Percentiles rank a stretch among this genome's conserved stretches.
Evolutionary conservation across 2,888 invertebrate species (phyloP).

Genomic region (Palloptera scutellata): DNA sequence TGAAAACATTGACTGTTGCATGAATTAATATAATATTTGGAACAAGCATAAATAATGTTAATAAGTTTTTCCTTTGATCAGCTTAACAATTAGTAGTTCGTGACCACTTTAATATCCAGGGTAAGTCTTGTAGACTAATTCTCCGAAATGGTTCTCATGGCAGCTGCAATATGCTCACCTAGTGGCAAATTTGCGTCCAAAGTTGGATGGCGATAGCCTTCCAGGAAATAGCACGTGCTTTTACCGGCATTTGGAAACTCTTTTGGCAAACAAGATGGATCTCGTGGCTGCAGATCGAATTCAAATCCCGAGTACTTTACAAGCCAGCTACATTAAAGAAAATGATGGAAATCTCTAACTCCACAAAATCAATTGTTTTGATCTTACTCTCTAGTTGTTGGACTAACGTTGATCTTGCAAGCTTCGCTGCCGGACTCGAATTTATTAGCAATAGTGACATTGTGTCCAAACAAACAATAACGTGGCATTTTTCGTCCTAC

Average conservation of each 20-base stretch:
- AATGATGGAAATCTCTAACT: conserved; percentile 4
- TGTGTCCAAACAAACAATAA: conserved; percentile 94
- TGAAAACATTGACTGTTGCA: neutral
- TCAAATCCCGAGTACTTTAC: conserved; percentile 77
- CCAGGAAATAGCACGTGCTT: conserved; percentile 87
- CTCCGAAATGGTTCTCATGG: conserved; percentile 58
- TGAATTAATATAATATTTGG: no score
- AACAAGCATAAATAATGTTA: no score
- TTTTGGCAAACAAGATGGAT: conserved; percentile 80
- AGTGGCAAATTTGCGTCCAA: conserved; percentile 69
- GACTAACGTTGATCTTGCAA: conserved; percentile 89
- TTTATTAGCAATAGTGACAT: conserved; percentile 94
- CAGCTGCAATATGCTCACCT: conserved; percentile 60
- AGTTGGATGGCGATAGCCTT: conserved; percentile 78
- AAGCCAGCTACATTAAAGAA: conserved; percentile 71
- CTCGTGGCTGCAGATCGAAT: conserved; percentile 75
- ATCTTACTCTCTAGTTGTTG: conserved; percentile 88
- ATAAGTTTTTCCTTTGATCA: no score
- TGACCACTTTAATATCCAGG: no score
- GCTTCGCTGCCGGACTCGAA: conserved; percentile 95
- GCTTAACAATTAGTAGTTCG: neutral
- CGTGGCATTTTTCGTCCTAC: conserved; percentile 85
- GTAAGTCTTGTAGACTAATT: neutral
- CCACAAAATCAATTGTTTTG: neutral
- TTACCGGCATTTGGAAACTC: conserved; percentile 81